A percentile compares a stretch with the other conserved stretches of the same genome.
phyloP scores from a whole-genome alignment of 1,140 invertebrate species.

The Hyposmocoma kahamanoa region DNA sequence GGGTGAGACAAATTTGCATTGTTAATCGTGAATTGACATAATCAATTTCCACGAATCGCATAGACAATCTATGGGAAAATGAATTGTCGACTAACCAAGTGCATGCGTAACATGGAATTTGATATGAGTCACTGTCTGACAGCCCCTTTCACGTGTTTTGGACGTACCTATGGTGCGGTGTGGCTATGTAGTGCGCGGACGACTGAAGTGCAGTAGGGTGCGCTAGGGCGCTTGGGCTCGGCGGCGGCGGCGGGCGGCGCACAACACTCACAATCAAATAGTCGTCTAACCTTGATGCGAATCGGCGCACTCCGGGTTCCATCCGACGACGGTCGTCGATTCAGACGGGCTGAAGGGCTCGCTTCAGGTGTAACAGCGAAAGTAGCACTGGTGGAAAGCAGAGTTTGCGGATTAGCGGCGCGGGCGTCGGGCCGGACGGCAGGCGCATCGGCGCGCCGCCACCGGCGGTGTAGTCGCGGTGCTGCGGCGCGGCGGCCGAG shows the following conservation, averaged over 20 bases:
- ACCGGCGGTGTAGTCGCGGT: constrained; percentile 57
- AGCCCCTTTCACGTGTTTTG: constrained; percentile 38
- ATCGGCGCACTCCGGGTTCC: constrained; percentile 69
- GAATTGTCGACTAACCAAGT: background rate
- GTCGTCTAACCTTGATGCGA: constrained; percentile 70
- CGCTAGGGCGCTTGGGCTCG: constrained; percentile 37
- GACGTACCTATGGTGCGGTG: constrained; percentile 54
- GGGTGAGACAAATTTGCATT: too few species aligned
- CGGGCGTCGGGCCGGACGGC: constrained; percentile 48
- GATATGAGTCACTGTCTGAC: constrained; percentile 42
- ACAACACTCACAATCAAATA: constrained; percentile 66
- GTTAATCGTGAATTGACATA: too few species aligned
- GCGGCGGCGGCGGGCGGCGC: constrained; percentile 34
- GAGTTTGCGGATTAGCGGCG: constrained; percentile 28
- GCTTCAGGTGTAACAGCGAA: constrained; percentile 52
- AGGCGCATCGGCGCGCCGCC: constrained; percentile 63
- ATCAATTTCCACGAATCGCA: too few species aligned
- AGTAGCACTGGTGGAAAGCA: constrained; percentile 36
- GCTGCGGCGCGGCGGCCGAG: constrained; percentile 61
- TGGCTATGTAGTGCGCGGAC: constrained; percentile 45
- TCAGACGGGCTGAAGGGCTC: constrained; percentile 59
- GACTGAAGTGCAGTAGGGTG: constrained; percentile 44
- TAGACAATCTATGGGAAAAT: background rate
- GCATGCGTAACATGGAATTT: constrained; percentile 22
- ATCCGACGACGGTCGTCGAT: constrained; percentile 63